Conservation (phyloP, 2,113 vertebrate genomes). For the Zonotrichia leucophrys region DNA sequence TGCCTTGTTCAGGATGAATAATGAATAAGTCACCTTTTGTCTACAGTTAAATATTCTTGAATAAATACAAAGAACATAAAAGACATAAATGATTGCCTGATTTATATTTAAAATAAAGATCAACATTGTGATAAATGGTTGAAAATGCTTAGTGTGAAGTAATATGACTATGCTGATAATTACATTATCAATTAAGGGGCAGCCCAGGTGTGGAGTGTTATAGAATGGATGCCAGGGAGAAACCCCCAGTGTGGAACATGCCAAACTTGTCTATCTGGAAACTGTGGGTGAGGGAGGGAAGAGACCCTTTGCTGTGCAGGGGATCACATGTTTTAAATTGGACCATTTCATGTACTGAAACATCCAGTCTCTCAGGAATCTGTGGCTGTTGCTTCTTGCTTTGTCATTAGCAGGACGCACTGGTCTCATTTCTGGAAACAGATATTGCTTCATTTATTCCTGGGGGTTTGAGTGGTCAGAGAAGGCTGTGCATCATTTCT, state of each 20-base stretch:
- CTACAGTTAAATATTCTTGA: slow-evolving; percentile 94
- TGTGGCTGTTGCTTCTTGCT: background rate
- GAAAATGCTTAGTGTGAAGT: slow-evolving; percentile 73
- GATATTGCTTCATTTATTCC: background rate
- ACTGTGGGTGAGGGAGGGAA: background rate
- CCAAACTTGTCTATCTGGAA: slow-evolving; percentile 15
- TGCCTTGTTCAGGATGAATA: slow-evolving; percentile 91
- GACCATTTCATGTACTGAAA: background rate
- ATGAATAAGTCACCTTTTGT: slow-evolving; percentile 98
- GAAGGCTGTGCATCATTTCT: background rate
- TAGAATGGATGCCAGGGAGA: slow-evolving; percentile 41
- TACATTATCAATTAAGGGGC: slow-evolving; percentile 68
- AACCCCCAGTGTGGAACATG: background rate
- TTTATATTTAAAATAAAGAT: slow-evolving; percentile 90
- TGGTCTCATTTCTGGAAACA: background rate
- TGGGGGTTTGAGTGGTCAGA: background rate
- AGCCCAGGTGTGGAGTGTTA: slow-evolving; percentile 56
- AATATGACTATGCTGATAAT: slow-evolving; percentile 72
- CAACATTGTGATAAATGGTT: slow-evolving; percentile 84
- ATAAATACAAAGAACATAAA: slow-evolving; percentile 88
- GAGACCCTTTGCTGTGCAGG: background rate
- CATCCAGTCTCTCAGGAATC: background rate
- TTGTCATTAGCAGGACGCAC: background rate
- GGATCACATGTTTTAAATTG: background rate
- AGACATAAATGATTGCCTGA: slow-evolving; percentile 88